Conservation (phyloP, 2,888 invertebrate genomes). For the Oasisia sp. region DNA sequence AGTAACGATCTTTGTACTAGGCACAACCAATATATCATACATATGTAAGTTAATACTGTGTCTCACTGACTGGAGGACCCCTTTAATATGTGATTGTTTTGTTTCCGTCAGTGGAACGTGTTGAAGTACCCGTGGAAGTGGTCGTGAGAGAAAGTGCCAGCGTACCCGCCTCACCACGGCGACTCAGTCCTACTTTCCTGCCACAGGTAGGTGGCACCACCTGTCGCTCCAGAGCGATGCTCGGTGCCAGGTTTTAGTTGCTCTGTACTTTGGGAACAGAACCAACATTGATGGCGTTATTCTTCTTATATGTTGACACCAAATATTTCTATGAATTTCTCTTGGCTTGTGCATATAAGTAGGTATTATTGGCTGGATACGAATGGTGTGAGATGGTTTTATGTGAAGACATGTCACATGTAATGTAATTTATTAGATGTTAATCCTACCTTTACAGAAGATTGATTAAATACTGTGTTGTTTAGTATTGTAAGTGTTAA, state of each 20-base stretch:
- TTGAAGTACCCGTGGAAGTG: constrained; percentile 60
- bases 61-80: too few species aligned
- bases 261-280: background rate
- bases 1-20: too few species aligned
- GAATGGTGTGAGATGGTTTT: too few species aligned
- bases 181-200: background rate
- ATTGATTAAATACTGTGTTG: too few species aligned
- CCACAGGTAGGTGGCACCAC: background rate
- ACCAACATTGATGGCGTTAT: background rate
- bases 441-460: too few species aligned
- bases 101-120: constrained; percentile 52
- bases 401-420: too few species aligned
- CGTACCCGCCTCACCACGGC: constrained; percentile 35
- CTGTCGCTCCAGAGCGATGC: background rate
- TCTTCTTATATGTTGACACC: background rate
- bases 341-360: too few species aligned
- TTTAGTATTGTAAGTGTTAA: too few species aligned
- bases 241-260: background rate
- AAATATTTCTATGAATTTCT: background rate
- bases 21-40: too few species aligned
- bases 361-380: too few species aligned
- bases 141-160: constrained; percentile 26
- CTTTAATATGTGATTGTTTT: background rate
- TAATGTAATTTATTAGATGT: too few species aligned
- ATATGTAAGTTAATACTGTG: too few species aligned